Base-by-base conservation (phyloP, 2,888 invertebrate genomes). In the Crossocerus cetratus region DNA sequence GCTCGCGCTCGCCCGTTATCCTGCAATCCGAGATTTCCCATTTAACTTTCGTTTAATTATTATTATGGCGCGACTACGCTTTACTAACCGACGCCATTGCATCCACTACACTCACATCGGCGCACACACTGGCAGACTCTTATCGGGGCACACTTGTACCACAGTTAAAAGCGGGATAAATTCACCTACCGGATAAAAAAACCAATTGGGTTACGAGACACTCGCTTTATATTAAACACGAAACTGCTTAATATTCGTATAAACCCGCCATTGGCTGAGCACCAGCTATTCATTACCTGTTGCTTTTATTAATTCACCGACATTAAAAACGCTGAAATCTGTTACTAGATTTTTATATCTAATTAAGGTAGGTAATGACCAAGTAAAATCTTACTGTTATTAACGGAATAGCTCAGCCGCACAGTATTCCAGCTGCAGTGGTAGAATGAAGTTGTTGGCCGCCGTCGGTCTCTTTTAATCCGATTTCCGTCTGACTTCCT, bases 21-120 rank as follows among this genome's bases (percentile, higher is more conserved):
- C 64, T 58, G 73, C 67, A 78, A 82, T 78, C 80, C 69, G 72
- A 74, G 76, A 78, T 76, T 80, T 78, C 74, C 78, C 74, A 83
- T 85, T 85, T 81, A 85, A 85, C 83, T 85, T 85, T 84, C 77
- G 80, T 81, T 85, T 81, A 85, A 85, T 85, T 82, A 84, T 83
- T 82, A 82, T 80, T 78, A 84, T 74, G 75, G 44, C 61, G 54
- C 18, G 55, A 55, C 53, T 64, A 54, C 42, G 45, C 23, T 23
- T 11, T 32, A 32, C 32, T 32, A 32, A 32, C 32, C 11, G 32
- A 11, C 32, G 8, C 32, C 32, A 32, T 32, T 32, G 32, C 32
- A 8, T 32, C 8, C 32, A 5, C 32, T 32, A 32, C 32, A 32
- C 32, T 32, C 5, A 11, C 32, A 32, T 11, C 8, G 8, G 3